Conservation (phyloP, 2,113 vertebrate species). For the Bolborhynchus lineola region DNA sequence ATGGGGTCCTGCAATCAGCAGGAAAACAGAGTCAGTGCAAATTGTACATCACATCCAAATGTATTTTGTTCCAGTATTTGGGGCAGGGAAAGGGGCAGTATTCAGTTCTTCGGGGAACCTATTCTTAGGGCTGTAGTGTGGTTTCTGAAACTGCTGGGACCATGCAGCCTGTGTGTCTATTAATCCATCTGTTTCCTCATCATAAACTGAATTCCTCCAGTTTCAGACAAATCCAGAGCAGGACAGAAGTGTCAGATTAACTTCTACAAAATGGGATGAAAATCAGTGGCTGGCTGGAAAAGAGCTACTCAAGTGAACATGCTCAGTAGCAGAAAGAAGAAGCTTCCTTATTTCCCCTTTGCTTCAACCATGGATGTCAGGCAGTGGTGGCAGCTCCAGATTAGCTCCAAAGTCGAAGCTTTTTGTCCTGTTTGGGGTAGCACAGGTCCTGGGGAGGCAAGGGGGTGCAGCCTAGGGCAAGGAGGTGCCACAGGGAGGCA, state of each 20-base stretch:
- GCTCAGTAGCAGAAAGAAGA: neutral
- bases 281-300: neutral
- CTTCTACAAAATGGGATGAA: neutral
- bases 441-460: fast-evolving
- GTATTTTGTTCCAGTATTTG: neutral
- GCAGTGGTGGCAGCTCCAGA: neutral
- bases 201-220: neutral
- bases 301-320: neutral
- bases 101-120: neutral
- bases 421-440: neutral
- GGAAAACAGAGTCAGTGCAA: neutral
- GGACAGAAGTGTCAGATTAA: neutral
- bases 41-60: neutral
- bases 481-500: neutral
- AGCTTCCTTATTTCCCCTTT: neutral
- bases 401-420: neutral
- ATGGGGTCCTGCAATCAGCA: neutral
- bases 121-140: neutral
- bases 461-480: neutral
- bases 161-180: neutral
- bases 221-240: neutral
- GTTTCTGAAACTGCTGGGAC: neutral
- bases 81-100: neutral
- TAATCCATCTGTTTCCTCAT: neutral
- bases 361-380: fast-evolving